Evolutionary conservation across 2,888 invertebrate genomes (phyloP), one percentile per base, ranked within the genome.

Genomic region (Tortricodes alternella): DNA sequence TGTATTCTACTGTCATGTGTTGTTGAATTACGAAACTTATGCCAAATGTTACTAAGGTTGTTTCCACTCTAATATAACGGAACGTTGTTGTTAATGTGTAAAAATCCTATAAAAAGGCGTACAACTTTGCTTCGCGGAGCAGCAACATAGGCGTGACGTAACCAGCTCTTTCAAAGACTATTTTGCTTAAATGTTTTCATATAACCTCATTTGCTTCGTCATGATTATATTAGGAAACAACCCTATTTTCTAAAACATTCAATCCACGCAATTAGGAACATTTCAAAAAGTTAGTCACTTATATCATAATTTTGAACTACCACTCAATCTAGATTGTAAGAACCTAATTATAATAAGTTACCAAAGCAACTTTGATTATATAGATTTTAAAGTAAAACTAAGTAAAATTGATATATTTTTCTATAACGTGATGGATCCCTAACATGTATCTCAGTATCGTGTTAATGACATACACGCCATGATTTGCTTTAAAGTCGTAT

Each of bases 291-390:
- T n/a, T n/a, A n/a, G n/a, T 46, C 35, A 46, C 46, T 46, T 62
- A 56, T 63, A 59, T 64, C 15, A 58, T 59, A 65, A 27, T 29
- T 56, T 59, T 51, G 69, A 76, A 66, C n/a, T n/a, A n/a, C n/a
- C 70, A 74, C 68, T 67, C 60, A 62, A 49, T 59, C 62, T 76
- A 76, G 70, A 55, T 59, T 61, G 48, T 82, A 80, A 79, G 78
- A 35, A 48, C 41, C 35, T 75, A 73, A 72, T 69, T 73, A 64
- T 74, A 77, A 76, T 88, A 84, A 89, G 89, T 89, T 89, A 89
- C 89, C 89, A 89, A 89, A 89, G 89, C 88, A 85, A 86, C 86
- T 78, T 80, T 65, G 67, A 71, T 68, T 83, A 80, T 79, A 15
- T 76, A 60, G 66, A 73, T 58, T 58, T 60, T 70, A 64, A 53